phyloP scores from a whole-genome alignment of 1,140 invertebrate species.

The Acyrthosiphon pisum region DNA sequence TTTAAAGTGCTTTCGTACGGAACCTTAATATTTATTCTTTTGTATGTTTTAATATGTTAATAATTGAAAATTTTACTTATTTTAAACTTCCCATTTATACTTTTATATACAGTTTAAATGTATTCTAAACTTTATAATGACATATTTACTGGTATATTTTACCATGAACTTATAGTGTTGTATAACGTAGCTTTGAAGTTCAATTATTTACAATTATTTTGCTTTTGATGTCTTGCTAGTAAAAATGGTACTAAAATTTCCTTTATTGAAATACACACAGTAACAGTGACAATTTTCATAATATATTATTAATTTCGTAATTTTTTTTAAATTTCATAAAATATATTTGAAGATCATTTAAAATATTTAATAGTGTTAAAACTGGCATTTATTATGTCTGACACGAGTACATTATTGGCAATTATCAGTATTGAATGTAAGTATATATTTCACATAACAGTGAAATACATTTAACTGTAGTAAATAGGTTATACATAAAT shows the following conservation, averaged over 20 bases:
- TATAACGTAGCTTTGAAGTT: not conserved
- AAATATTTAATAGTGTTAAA: not conserved
- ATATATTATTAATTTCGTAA: not conserved
- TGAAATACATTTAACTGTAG: not conserved
- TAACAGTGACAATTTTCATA: not conserved
- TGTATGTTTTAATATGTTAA: not conserved
- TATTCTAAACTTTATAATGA: not conserved
- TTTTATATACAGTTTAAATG: not conserved
- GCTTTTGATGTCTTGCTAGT: not conserved
- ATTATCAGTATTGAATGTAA: not conserved
- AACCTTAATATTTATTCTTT: conserved; percentile 8
- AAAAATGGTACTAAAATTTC: not conserved
- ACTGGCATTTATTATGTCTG: not conserved
- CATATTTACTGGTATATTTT: not conserved
- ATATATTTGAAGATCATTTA: not conserved
- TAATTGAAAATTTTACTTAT: not conserved
- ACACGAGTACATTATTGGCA: not conserved
- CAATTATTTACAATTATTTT: not conserved
- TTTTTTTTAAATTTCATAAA: not conserved
- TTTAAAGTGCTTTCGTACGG: not conserved
- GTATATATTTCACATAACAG: not conserved
- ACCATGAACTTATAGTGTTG: not conserved
- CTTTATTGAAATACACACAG: not conserved
- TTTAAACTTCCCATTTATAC: not conserved
- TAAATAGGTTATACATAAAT: not conserved